A percentile compares a stretch with the other conserved stretches of the same genome.
phyloP scores from a whole-genome alignment of 2,797 vertebrate species.

The Huso huso region DNA sequence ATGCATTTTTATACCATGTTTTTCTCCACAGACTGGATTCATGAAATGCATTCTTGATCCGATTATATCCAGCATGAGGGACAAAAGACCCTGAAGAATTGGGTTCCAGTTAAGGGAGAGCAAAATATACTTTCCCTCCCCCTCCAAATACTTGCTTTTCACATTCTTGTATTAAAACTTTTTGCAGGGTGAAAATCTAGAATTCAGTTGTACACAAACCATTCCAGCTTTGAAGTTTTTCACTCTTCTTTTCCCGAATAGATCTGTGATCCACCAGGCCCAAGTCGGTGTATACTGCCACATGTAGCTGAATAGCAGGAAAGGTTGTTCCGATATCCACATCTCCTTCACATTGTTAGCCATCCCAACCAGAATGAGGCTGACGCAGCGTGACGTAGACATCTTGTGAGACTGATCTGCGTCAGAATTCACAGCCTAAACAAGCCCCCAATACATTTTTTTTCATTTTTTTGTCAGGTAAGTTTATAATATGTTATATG shows the following conservation, averaged over 20 bases:
- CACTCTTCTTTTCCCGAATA: slow-evolving; percentile 68
- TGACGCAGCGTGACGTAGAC: slow-evolving; percentile 72
- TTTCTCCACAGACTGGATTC: too few relatives aligned
- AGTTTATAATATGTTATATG: too few relatives aligned
- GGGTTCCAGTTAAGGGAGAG: slow-evolving; percentile 4
- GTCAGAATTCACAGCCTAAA: too few relatives aligned
- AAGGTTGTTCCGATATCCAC: slow-evolving; percentile 82
- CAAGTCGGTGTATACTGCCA: slow-evolving; percentile 86
- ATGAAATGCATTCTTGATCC: too few relatives aligned
- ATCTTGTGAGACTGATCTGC: slow-evolving; percentile 76
- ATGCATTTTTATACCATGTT: too few relatives aligned
- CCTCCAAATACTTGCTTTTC: not conserved
- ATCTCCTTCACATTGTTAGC: slow-evolving; percentile 80
- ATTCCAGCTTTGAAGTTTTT: slow-evolving; percentile 80
- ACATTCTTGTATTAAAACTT: not conserved
- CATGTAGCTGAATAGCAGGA: slow-evolving; percentile 63
- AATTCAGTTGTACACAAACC: slow-evolving; percentile 52
- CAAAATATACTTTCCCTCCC: not conserved
- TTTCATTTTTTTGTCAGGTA: too few relatives aligned
- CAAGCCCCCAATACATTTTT: too few relatives aligned
- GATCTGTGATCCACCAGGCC: slow-evolving; percentile 64
- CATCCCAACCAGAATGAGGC: slow-evolving; percentile 70
- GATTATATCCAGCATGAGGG: too few relatives aligned
- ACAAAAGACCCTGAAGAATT: not conserved
- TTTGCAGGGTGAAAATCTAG: not conserved